phyloP scores from a whole-genome alignment of 2,113 vertebrate genomes.

The Heptranchias perlo region DNA sequence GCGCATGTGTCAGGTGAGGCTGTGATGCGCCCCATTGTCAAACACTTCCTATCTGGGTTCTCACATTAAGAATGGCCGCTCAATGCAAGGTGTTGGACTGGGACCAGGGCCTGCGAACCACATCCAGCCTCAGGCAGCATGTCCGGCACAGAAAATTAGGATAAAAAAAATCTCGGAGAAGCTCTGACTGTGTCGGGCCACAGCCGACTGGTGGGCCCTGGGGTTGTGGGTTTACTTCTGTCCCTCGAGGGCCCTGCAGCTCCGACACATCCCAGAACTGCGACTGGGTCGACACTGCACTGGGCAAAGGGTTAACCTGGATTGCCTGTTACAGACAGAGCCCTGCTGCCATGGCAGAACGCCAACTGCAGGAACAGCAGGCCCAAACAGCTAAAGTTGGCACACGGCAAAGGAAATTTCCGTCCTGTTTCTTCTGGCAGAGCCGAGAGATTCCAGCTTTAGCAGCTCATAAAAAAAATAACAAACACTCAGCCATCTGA shows the following conservation, averaged over 20 bases:
- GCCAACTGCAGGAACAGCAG: slow-evolving; percentile 41
- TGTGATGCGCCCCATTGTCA: neutral
- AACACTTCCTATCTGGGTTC: neutral
- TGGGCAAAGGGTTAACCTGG: slow-evolving; percentile 20
- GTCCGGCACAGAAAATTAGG: too few species aligned
- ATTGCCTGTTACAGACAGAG: slow-evolving; percentile 22
- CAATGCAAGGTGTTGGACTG: neutral
- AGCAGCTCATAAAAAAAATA: slow-evolving; percentile 52
- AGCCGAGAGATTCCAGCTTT: slow-evolving; percentile 47
- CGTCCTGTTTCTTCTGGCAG: slow-evolving; percentile 60
- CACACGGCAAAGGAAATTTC: slow-evolving; percentile 55
- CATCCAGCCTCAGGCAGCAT: neutral
- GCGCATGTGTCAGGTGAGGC: neutral
- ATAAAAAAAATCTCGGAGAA: neutral
- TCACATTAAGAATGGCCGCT: neutral
- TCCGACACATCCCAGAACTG: neutral
- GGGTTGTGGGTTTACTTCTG: neutral
- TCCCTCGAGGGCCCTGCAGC: neutral
- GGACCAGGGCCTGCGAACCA: neutral
- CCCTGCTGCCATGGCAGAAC: neutral
- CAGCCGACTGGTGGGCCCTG: too few species aligned
- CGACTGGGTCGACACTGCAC: neutral
- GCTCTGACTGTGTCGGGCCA: neutral
- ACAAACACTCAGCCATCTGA: slow-evolving; percentile 31
- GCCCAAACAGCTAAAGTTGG: slow-evolving; percentile 48